Percentiles rank a stretch among this genome's conserved stretches.
phyloP scores from a whole-genome alignment of 1,140 invertebrate species.

The Caenorhabditis latens region DNA sequence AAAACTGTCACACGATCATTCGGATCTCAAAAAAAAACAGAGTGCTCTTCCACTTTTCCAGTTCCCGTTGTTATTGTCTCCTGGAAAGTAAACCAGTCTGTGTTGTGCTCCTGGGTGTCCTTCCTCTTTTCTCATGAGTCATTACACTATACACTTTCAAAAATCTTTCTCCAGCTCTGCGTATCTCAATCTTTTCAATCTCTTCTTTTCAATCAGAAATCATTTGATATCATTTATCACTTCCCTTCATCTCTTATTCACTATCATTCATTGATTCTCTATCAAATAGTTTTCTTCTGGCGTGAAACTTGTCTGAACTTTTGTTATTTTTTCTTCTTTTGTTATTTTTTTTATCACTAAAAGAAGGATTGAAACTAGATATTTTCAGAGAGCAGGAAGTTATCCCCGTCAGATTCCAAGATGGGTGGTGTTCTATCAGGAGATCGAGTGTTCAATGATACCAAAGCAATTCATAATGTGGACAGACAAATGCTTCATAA shows the following conservation, averaged over 20 bases:
- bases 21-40: neutral
- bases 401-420: neutral
- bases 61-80: neutral
- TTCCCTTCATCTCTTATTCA: neutral
- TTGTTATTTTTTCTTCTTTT: too few species aligned
- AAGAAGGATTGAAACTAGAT: too few species aligned
- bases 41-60: neutral
- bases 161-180: constrained; percentile 3
- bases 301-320: neutral
- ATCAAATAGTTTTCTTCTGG: neutral
- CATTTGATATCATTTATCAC: constrained; percentile 48
- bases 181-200: neutral
- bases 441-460: constrained; percentile 26
- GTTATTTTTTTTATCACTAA: too few species aligned
- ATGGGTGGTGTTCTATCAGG: constrained; percentile 44
- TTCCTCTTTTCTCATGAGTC: constrained; percentile 1
- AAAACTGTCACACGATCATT: too few species aligned
- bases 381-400: too few species aligned
- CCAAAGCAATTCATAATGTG: constrained; percentile 42
- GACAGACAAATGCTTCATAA: constrained; percentile 42
- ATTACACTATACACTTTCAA: constrained; percentile 18
- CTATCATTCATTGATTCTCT: neutral
- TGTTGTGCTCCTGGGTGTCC: neutral
- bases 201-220: constrained; percentile 20
- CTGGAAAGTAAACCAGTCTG: neutral